Conservation (phyloP, 2,113 vertebrate species). For the Arenaria interpres region DNA sequence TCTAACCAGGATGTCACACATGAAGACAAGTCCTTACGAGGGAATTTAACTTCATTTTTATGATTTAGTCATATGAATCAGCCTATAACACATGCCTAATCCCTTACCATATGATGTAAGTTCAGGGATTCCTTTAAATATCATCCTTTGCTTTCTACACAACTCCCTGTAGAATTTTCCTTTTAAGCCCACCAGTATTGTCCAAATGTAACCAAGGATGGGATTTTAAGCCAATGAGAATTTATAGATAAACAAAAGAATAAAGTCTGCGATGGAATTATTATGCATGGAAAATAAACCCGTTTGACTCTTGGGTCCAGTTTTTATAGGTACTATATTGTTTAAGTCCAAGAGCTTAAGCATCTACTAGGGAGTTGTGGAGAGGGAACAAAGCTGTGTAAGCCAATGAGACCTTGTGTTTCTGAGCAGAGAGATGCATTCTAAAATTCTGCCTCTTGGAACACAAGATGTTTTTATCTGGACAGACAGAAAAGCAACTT, state of each 20-base stretch:
- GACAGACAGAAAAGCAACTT: not conserved
- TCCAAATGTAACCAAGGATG: not conserved
- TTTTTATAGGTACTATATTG: not conserved
- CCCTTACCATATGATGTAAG: not conserved
- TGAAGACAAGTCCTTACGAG: not conserved
- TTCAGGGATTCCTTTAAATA: not conserved
- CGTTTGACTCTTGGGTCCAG: not conserved
- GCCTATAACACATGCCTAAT: not conserved
- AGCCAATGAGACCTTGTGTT: not conserved
- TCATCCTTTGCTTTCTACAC: not conserved
- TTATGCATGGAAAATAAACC: not conserved
- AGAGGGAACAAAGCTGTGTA: not conserved
- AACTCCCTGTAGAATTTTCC: not conserved
- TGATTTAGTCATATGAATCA: not conserved
- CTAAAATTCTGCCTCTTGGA: not conserved
- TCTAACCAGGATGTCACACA: not conserved
- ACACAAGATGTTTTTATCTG: not conserved
- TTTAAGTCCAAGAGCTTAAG: not conserved
- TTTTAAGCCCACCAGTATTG: not conserved
- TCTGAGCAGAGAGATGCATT: not conserved
- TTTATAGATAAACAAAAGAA: not conserved
- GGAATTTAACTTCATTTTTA: not conserved
- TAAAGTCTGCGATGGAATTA: not conserved
- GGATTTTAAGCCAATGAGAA: not conserved
- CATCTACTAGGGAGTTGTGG: not conserved